phyloP scores from a whole-genome alignment of 1,140 invertebrate species.

The Magallana ariakensis region DNA sequence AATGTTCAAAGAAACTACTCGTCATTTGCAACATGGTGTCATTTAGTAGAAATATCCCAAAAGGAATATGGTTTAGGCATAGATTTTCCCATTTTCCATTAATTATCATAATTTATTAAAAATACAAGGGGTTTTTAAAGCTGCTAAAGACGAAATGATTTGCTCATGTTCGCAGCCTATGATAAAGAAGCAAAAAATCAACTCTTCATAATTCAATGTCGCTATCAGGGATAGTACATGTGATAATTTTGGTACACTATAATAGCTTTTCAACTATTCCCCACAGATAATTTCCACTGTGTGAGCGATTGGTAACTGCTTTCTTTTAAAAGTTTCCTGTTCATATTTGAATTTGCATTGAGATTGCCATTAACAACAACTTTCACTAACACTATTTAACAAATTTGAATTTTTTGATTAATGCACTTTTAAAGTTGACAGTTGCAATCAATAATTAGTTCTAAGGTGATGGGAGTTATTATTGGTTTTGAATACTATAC shows the following conservation, averaged over 20 bases:
- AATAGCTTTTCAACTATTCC: not conserved
- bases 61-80: not conserved
- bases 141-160: too few relatives aligned
- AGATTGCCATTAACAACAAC: not conserved
- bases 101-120: slow-evolving; percentile 24
- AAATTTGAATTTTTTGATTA: not conserved
- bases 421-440: too few relatives aligned
- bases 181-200: too few relatives aligned
- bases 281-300: not conserved
- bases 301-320: not conserved
- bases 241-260: too few relatives aligned
- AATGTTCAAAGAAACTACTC: not conserved
- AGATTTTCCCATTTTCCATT: not conserved
- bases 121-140: not conserved
- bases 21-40: not conserved
- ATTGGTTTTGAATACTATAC: too few relatives aligned
- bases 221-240: too few relatives aligned
- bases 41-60: not conserved
- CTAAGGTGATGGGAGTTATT: too few relatives aligned
- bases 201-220: too few relatives aligned
- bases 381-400: not conserved
- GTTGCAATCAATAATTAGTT: too few relatives aligned
- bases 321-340: not conserved
- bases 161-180: too few relatives aligned
- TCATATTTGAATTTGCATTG: not conserved